Evolutionary conservation across 2,888 invertebrate species (phyloP), one percentile per base, ranked within the genome.

Genomic region (Orthonevra nobilis): DNA sequence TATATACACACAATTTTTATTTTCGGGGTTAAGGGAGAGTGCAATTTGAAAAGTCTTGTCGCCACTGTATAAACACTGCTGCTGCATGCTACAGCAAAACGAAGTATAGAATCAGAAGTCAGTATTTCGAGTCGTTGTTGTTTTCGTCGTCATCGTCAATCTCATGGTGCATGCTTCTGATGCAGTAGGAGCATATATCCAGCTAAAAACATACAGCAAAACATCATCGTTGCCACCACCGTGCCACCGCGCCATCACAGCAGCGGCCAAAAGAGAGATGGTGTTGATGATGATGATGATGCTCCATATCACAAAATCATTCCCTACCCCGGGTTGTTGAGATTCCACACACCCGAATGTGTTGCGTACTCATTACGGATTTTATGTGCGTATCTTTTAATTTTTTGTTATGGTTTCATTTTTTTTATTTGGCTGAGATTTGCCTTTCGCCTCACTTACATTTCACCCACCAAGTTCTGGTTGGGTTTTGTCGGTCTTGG

Each of bases 141-240:
- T 74, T 48, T 58, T 69, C 58, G 20, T 70, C 72, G 64, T 77
- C 73, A 58, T 70, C 70, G 77, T 72, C 77, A 77, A 70, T 77
- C 70, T 77, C 58, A 77, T 72, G 77, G 72, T 77, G 77, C 72
- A 77, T 72, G 79, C 77, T 79, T 79, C 68, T 74, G 74, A 68
- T 77, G 81, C 81, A 81, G 81, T 81, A 83, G 82, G 73, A 72
- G 82, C 81, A 81, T 82, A n/a, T n/a, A 82, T 81, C 79, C 81
- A 82, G 81, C 79, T 75, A 73, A 40, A 66, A 61, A 54, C 72
- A 23, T 68, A 60, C 52, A 30, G 42, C 34, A 48, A 60, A 70
- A 72, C 69, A 72, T 69, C 72, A 64, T 63, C 54, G 42, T 44
- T 69, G 54, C 44, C 44, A 64, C 40, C 34, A 28, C 60, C 63